A percentile compares a stretch with the other conserved stretches of the same genome.
Evolutionary conservation across 2,113 vertebrate species (phyloP).

Genomic region (Probosciger aterrimus): DNA sequence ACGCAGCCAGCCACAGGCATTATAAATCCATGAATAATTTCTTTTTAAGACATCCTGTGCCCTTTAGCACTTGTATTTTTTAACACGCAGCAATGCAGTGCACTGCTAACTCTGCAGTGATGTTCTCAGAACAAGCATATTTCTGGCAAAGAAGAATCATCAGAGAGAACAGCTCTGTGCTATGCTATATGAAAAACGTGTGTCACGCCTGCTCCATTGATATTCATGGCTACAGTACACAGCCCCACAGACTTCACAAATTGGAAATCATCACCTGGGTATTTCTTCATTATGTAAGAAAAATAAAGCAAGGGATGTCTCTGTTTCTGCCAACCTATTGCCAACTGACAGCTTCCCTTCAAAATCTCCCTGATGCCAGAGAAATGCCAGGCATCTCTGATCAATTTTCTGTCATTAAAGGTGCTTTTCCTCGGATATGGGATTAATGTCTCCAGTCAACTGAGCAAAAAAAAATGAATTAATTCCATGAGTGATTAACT

Average conservation of each 20-base stretch:
- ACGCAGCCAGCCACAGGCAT: background rate
- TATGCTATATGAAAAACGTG: constrained; percentile 28
- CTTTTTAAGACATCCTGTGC: background rate
- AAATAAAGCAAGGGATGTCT: background rate
- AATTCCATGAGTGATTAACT: constrained; percentile 5
- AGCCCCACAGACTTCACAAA: constrained; percentile 1
- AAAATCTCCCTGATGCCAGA: background rate
- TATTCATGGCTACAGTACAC: constrained; percentile 50
- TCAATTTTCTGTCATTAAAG: background rate
- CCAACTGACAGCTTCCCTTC: background rate
- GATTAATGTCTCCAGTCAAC: background rate
- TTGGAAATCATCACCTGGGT: constrained; percentile 38
- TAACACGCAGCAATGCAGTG: background rate
- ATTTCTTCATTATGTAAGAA: constrained; percentile 49
- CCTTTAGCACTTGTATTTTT: background rate
- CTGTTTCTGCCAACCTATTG: background rate
- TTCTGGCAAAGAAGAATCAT: constrained; percentile 42
- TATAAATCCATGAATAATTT: background rate
- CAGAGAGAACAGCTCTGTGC: background rate
- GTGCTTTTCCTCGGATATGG: background rate
- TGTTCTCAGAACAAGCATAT: background rate
- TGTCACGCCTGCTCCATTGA: constrained; percentile 25
- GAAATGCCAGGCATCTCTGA: background rate
- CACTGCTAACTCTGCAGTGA: background rate
- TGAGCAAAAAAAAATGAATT: background rate